Conservation (phyloP, 2,888 invertebrate genomes). For the Heteromurus nitidus region DNA sequence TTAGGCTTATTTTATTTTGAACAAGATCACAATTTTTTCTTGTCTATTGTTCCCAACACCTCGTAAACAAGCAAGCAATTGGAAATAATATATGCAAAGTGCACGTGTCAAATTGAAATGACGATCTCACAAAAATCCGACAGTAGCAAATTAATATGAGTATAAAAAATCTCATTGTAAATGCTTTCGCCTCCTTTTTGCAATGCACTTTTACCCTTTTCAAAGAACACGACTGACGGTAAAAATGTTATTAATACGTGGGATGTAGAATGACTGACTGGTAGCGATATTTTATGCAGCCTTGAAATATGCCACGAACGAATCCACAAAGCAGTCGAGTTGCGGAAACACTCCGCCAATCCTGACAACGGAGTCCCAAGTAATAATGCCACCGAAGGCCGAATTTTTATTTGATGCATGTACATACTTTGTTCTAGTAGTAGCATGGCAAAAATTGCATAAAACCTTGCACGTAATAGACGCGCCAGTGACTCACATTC, state of each 20-base stretch:
- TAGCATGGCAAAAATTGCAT: neutral
- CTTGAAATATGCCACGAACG: slow-evolving; percentile 43
- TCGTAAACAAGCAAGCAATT: no score
- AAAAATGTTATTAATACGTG: neutral
- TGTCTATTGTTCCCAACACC: no score
- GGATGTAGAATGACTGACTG: neutral
- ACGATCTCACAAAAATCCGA: no score
- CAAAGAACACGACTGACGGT: neutral
- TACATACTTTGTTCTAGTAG: neutral
- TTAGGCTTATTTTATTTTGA: no score
- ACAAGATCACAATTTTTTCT: no score
- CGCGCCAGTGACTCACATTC: no score
- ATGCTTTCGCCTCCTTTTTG: neutral
- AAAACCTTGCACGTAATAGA: no score
- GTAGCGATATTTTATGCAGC: slow-evolving; percentile 11
- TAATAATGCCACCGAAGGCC: slow-evolving; percentile 23
- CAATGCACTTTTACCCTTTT: neutral
- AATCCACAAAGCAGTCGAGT: slow-evolving; percentile 36
- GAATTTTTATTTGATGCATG: slow-evolving; percentile 4
- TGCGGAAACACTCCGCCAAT: slow-evolving; percentile 46
- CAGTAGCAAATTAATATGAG: neutral
- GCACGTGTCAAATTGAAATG: no score
- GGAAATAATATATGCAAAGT: no score
- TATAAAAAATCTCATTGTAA: neutral
- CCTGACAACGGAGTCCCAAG: no score